phyloP scores from a whole-genome alignment of 92 coral and sea anemone genomes.

The Palythoa caribaeorum region DNA sequence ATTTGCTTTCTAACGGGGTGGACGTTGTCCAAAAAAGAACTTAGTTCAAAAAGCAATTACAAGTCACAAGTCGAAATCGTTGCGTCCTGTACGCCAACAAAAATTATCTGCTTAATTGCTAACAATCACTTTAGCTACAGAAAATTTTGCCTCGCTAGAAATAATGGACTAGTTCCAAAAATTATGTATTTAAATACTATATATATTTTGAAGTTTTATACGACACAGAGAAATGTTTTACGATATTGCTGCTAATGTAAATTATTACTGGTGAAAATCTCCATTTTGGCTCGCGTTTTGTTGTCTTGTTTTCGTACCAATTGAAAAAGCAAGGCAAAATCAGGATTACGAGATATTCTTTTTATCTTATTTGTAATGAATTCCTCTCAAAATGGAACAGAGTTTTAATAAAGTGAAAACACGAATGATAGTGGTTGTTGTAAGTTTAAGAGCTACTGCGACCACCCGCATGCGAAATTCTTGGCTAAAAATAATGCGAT shows the following conservation, averaged over 20 bases:
- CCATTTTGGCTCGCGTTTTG: constrained; percentile 32
- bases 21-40: constrained; percentile 77
- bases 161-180: constrained; percentile 67
- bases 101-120: constrained; percentile 76
- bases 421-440: constrained; percentile 54
- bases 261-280: constrained; percentile 47
- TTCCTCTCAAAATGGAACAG: constrained; percentile 80
- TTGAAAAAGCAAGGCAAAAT: constrained; percentile 4
- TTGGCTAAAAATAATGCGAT: constrained; percentile 48
- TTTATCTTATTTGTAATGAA: constrained; percentile 88
- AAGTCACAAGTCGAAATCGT: constrained; percentile 54
- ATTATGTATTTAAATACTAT: constrained; percentile 78
- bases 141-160: constrained; percentile 64
- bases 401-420: constrained; percentile 89
- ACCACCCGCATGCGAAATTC: constrained; percentile 69
- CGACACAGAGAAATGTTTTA: constrained; percentile 86
- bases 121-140: constrained; percentile 66
- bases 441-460: constrained; percentile 3
- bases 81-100: constrained; percentile 66
- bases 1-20: constrained; percentile 66
- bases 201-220: constrained; percentile 97
- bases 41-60: constrained; percentile 71
- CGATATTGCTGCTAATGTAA: constrained; percentile 70
- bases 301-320: constrained; percentile 21
- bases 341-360: constrained; percentile 46